Evolutionary conservation across 2,113 vertebrate species (phyloP).

Genomic region (Lophius piscatorius): DNA sequence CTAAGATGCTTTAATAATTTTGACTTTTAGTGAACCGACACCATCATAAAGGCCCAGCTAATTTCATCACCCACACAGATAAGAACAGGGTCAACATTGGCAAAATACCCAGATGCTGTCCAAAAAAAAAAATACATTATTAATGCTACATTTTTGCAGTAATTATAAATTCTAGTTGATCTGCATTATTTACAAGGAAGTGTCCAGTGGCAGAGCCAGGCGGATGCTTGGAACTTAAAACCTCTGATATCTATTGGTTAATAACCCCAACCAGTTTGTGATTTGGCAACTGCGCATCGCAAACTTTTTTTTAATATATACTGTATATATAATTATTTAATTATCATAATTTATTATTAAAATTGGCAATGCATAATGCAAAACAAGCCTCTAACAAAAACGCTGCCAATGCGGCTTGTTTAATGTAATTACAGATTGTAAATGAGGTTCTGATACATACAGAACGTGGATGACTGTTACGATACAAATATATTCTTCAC

Average conservation of each 20-base stretch:
- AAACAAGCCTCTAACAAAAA: neutral
- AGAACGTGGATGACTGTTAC: too few relatives aligned
- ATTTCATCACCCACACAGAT: constrained; percentile 16
- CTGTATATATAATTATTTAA: too few relatives aligned
- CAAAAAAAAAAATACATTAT: neutral
- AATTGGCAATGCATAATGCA: neutral
- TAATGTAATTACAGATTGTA: constrained; percentile 12
- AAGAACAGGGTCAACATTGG: neutral
- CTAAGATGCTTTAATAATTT: constrained; percentile 22
- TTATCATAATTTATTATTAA: too few relatives aligned
- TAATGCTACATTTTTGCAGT: neutral
- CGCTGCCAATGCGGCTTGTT: constrained; percentile 5
- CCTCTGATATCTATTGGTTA: too few relatives aligned
- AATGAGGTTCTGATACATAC: too few relatives aligned
- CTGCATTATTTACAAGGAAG: neutral
- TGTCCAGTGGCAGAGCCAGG: too few relatives aligned
- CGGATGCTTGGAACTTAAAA: too few relatives aligned
- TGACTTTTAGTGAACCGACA: constrained; percentile 26
- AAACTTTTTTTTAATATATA: too few relatives aligned
- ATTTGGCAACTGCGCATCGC: too few relatives aligned
- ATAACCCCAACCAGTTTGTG: too few relatives aligned
- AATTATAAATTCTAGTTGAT: too few relatives aligned
- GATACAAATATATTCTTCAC: too few relatives aligned
- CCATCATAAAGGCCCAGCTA: constrained; percentile 29
- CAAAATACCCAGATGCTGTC: neutral